Evolutionary conservation across 2,113 vertebrate species (phyloP).

Genomic region (Columba janthina): DNA sequence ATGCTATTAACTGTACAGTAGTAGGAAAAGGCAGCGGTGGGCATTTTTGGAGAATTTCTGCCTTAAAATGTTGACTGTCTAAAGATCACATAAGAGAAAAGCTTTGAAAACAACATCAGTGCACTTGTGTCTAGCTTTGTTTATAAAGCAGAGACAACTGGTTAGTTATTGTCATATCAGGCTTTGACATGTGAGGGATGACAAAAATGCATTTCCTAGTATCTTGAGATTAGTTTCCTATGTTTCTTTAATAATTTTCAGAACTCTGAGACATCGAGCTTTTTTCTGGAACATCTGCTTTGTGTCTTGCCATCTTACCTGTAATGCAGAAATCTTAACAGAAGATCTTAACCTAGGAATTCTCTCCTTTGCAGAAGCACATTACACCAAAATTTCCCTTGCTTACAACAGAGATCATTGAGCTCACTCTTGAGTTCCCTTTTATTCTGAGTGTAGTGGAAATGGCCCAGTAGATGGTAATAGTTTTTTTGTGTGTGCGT

Average conservation of each 20-base stretch:
- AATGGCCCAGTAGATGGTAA: neutral
- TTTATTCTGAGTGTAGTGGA: neutral
- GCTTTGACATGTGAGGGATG: neutral
- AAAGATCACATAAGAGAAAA: neutral
- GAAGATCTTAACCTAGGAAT: neutral
- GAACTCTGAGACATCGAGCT: neutral
- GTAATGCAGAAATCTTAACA: neutral
- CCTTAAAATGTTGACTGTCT: neutral
- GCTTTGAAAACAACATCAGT: neutral
- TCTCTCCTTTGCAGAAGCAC: neutral
- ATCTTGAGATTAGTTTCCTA: neutral
- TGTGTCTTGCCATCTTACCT: neutral
- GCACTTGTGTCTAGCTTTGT: neutral
- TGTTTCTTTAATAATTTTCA: neutral
- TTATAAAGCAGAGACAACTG: neutral
- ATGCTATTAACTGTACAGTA: neutral
- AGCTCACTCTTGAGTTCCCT: neutral
- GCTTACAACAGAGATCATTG: neutral
- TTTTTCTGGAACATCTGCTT: neutral
- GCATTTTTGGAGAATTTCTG: neutral
- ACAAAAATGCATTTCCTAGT: neutral
- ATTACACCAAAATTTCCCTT: neutral
- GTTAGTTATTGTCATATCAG: neutral
- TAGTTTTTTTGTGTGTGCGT: neutral
- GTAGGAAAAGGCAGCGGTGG: neutral